phyloP scores from a whole-genome alignment of 1,140 invertebrate species.

The Portunus trituberculatus region DNA sequence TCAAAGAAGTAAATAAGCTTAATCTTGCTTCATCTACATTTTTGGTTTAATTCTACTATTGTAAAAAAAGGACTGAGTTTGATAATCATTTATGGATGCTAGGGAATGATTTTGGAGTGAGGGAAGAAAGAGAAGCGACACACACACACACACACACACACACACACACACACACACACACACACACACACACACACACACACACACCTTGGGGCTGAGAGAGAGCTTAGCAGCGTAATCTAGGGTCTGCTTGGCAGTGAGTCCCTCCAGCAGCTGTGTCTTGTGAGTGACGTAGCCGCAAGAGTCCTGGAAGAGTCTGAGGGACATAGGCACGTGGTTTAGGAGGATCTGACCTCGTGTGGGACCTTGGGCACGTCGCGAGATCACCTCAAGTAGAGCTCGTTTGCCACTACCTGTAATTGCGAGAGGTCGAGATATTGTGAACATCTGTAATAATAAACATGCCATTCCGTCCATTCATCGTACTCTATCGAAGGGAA shows the following conservation, averaged over 20 bases:
- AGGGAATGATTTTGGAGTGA: too few relatives aligned
- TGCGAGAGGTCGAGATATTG: background rate
- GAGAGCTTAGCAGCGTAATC: constrained; percentile 87
- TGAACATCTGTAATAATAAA: background rate
- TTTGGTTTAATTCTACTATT: too few relatives aligned
- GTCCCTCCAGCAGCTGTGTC: constrained; percentile 89
- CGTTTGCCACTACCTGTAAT: constrained; percentile 91
- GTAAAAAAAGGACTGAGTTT: too few relatives aligned
- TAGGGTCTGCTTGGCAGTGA: constrained; percentile 92
- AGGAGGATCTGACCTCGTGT: constrained; percentile 91
- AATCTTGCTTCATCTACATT: too few relatives aligned
- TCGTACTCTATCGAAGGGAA: too few relatives aligned
- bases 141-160: background rate
- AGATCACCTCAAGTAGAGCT: constrained; percentile 93
- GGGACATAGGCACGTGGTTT: constrained; percentile 90
- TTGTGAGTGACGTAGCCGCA: constrained; percentile 92
- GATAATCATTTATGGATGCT: too few relatives aligned
- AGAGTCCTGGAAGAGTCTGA: constrained; percentile 89
- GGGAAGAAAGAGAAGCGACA: too few relatives aligned
- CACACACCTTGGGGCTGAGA: constrained; percentile 84
- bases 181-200: background rate
- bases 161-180: constrained; percentile 80
- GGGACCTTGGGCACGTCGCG: constrained; percentile 84
- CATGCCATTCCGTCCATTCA: too few relatives aligned
- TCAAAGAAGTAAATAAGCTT: too few relatives aligned